Conservation (phyloP, 2,888 invertebrate genomes). For the Aquatica leii region DNA sequence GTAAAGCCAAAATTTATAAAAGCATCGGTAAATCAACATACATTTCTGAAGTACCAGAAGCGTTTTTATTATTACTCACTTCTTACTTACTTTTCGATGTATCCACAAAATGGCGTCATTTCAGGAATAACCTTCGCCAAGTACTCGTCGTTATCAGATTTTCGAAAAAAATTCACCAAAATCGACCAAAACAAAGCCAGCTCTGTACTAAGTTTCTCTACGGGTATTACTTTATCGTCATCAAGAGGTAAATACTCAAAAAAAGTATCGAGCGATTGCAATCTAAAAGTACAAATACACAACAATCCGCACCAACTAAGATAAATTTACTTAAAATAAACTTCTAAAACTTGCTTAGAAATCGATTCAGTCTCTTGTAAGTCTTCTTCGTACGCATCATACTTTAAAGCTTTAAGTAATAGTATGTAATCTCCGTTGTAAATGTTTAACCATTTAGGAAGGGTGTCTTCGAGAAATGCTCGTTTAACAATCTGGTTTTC, state of each 20-base stretch:
- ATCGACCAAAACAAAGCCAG: slow-evolving; percentile 71
- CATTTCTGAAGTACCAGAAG: too few species aligned
- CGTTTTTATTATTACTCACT: too few species aligned
- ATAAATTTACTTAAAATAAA: slow-evolving; percentile 56
- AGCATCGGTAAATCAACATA: too few species aligned
- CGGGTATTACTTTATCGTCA: slow-evolving; percentile 63
- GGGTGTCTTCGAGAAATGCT: slow-evolving; percentile 63
- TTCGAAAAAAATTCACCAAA: slow-evolving; percentile 63
- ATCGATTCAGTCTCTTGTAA: slow-evolving; percentile 26
- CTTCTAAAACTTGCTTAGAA: slow-evolving; percentile 25
- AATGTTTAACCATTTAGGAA: slow-evolving; percentile 81
- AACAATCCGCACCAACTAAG: too few species aligned
- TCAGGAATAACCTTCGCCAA: slow-evolving; percentile 75
- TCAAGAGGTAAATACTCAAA: slow-evolving; percentile 60
- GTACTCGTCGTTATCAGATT: slow-evolving; percentile 51
- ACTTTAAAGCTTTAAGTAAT: slow-evolving; percentile 27
- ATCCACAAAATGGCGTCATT: slow-evolving; percentile 74
- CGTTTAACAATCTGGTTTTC: slow-evolving; percentile 53
- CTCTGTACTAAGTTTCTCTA: slow-evolving; percentile 64
- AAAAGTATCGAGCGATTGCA: slow-evolving; percentile 54
- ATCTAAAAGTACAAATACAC: slow-evolving; percentile 22
- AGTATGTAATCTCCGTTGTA: slow-evolving; percentile 28
- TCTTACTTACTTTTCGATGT: slow-evolving; percentile 74
- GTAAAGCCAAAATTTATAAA: too few species aligned
- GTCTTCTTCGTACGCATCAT: slow-evolving; percentile 32